Evolutionary conservation across 2,113 vertebrate species (phyloP).

Genomic region (Phalacrocorax carbo): DNA sequence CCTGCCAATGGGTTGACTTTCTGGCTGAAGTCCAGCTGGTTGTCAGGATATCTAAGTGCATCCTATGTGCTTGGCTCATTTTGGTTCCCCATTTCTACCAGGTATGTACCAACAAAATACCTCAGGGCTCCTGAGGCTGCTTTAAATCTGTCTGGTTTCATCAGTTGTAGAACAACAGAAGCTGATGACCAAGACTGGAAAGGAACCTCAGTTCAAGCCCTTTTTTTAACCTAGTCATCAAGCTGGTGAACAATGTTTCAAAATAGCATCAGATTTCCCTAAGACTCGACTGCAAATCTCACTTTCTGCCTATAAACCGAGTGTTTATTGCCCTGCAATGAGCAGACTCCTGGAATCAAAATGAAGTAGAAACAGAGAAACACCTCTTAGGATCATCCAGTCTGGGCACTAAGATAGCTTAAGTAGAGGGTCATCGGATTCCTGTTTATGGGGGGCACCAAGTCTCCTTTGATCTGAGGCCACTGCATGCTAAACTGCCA

Average conservation of each 20-base stretch:
- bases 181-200: not conserved
- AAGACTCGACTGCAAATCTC: not conserved
- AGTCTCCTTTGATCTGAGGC: not conserved
- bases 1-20: not conserved
- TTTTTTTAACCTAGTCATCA: not conserved
- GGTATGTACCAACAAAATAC: not conserved
- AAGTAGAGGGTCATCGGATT: not conserved
- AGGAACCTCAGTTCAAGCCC: not conserved
- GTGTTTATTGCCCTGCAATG: not conserved
- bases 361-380: not conserved
- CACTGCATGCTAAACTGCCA: not conserved
- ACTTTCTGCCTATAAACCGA: not conserved
- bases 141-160: not conserved
- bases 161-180: not conserved
- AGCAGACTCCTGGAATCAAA: not conserved
- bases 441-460: not conserved
- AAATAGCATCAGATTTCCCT: not conserved
- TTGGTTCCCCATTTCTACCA: not conserved
- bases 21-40: not conserved
- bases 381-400: not conserved
- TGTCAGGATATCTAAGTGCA: not conserved
- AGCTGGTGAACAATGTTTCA: not conserved
- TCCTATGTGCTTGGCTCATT: not conserved
- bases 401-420: not conserved
- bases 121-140: not conserved